Conservation (phyloP, 2,113 vertebrate genomes). For the Orthochromis malagaraziensis region DNA sequence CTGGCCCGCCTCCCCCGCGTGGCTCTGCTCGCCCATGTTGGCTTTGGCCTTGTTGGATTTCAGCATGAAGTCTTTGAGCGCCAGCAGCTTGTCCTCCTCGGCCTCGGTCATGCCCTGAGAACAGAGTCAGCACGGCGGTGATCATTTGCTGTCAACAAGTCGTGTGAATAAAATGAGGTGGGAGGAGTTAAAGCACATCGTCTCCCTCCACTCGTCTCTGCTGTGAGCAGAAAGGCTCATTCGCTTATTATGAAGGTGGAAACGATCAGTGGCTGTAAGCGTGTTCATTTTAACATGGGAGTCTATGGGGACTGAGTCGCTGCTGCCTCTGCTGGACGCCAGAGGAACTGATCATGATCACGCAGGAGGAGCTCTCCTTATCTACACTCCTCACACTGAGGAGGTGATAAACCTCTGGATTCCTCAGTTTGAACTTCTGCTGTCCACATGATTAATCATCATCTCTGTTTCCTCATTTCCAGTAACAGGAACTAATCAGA, state of each 20-base stretch:
- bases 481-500: not conserved
- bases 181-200: not conserved
- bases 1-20: slow-evolving; percentile 80
- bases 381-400: not conserved
- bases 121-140: not conserved
- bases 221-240: not conserved
- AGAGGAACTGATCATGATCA: not conserved
- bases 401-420: not conserved
- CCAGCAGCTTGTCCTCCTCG: slow-evolving; percentile 95
- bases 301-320: not conserved
- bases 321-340: not conserved
- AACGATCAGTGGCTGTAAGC: not conserved
- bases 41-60: slow-evolving; percentile 97
- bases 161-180: not conserved
- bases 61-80: slow-evolving; percentile 96
- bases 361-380: not conserved
- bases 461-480: not conserved
- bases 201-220: not conserved
- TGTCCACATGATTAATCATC: not conserved
- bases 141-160: not conserved
- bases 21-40: slow-evolving; percentile 89
- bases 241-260: not conserved
- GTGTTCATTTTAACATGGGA: not conserved
- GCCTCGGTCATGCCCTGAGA: slow-evolving; percentile 92
- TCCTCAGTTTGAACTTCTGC: not conserved